Evolutionary conservation across 2,888 invertebrate species (phyloP).

Genomic region (Xanthia icteritia): DNA sequence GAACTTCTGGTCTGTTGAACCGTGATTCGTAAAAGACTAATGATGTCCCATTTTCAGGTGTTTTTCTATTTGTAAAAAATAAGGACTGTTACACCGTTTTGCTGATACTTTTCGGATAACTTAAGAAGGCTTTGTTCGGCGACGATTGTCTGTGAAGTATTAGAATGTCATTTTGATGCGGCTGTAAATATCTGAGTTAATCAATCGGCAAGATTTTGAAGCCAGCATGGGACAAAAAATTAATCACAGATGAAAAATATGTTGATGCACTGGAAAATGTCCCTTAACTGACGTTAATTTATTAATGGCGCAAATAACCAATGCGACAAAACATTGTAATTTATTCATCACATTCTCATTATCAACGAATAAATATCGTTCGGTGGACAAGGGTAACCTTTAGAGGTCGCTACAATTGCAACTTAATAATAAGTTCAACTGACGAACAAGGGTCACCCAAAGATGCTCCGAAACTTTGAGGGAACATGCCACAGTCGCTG

Average conservation of each 20-base stretch:
- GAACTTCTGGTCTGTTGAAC: conserved; percentile 77
- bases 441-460: not conserved
- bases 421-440: not conserved
- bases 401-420: not conserved
- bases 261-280: conserved; percentile 13
- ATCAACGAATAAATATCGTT: conserved; percentile 20
- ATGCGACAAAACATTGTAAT: conserved; percentile 51
- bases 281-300: conserved; percentile 50
- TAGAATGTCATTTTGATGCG: not conserved
- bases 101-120: conserved; percentile 23
- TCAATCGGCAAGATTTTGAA: not conserved
- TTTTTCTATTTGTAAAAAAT: conserved; percentile 54
- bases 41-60: conserved; percentile 72
- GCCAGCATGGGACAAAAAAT: not conserved
- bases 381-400: not conserved
- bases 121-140: not conserved
- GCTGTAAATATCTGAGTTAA: not conserved
- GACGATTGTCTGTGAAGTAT: not conserved
- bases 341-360: conserved; percentile 46
- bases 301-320: conserved; percentile 46
- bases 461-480: not conserved
- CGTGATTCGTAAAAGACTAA: conserved; percentile 80
- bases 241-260: conserved; percentile 7
- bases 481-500: not conserved
- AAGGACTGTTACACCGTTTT: conserved; percentile 25